Evolutionary conservation across 2,888 invertebrate genomes (phyloP), one percentile per base, ranked within the genome.

Genomic region (Protophormia terraenovae): DNA sequence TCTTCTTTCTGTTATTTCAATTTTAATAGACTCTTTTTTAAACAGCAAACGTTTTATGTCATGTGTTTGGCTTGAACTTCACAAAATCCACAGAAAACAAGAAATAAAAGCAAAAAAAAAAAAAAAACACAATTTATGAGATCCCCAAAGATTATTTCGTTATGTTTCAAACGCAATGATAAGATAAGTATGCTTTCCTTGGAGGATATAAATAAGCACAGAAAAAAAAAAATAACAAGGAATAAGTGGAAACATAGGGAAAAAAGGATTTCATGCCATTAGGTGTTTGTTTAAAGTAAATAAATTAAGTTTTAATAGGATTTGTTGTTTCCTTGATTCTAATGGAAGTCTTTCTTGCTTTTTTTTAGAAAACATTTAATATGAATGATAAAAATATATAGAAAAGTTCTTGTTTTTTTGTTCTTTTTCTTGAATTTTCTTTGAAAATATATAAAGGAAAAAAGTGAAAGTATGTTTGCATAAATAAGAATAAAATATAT

Each of bases 271-370:
- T 82, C 8, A 58, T 78, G 82, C 85, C 78, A 85, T 82, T 82
- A 85, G 82, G 82, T 85, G 85, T 82, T 85, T 77, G 85, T 82
- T 85, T 85, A 78, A 78, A 85, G 82, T 82, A 85, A 85, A 85
- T 85, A 85, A 85, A 85, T 85, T 82, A 85, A 85, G 78, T 85
- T 85, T 85, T 82, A 78, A 82, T 82, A 78, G 82, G 78, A 85
- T 85, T 82, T 85, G 82, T 64, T 81, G 77, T 85, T 75, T 82
- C 19, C 82, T 73, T 75, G 73, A 73, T 78, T 85, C 53, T 77
- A 77, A 77, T 71, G 45, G 72, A 77, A 72, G 41, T 50, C 12
- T 67, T 67, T 67, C 58, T 62, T 71, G n/a, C n/a, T n/a, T n/a
- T n/a, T n/a, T 12, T n/a, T 55, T 62, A 27, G 24, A 71, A 72